Evolutionary conservation across 2,888 invertebrate species (phyloP), one percentile per base, ranked within the genome.

Genomic region (Phrixothrix hirtus): DNA sequence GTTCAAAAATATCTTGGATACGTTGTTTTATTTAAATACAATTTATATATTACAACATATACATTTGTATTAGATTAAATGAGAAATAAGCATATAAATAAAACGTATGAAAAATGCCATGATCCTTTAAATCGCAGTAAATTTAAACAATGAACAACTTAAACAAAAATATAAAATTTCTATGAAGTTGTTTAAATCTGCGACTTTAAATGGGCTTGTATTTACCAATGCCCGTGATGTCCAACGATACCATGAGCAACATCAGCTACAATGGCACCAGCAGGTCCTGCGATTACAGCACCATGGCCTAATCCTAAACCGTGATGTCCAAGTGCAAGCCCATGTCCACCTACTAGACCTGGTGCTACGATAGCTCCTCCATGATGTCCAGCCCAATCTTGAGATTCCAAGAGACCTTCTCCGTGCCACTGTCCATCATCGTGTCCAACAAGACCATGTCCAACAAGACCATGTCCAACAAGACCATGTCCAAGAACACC

Each of bases 201-300:
- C n/a, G 12, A 9, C 37, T 26, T 30, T 9, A n/a, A n/a, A n/a
- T 44, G 21, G 14, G 32, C 43, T 26, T 11, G 1, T 7, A n/a
- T 9, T 53, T 42, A 64, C 61, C 61, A 64, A 52, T 61, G 61
- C 31, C 59, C 53, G 49, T 57, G 52, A 57, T 54, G 46, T 55
- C 66, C 69, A 60, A 65, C 66, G 32, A 64, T 62, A 38, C 70
- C 70, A 53, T 65, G 65, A 48, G 67, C 66, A 15, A 55, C 67
- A 12, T 63, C 60, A 14, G 68, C 60, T 27, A 67, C 61, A 30
- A 65, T 65, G 15, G 67, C 64, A 10, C 63, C 68, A 41, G 70
- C 68, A 39, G 59, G 63, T 39, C 69, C 69, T 47, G 70, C 70
- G 26, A 59, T 58, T 9, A 71, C 61, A 11, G 66, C 61, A 36